phyloP scores from a whole-genome alignment of 2,888 invertebrate genomes.

The Meiosimyza decipiens region DNA sequence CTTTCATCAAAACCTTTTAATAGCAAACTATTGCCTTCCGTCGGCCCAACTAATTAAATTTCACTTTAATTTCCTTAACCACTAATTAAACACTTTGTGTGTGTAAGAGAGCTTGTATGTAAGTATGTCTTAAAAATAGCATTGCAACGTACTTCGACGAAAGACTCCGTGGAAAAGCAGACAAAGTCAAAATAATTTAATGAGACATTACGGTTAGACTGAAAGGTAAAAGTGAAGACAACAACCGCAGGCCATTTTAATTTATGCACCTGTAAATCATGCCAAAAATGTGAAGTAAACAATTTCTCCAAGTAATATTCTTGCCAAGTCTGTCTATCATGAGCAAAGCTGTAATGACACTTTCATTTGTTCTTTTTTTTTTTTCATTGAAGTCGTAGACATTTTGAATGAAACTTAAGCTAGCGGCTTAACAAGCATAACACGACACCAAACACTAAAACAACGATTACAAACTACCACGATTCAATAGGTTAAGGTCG shows the following conservation, averaged over 20 bases:
- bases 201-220: background rate
- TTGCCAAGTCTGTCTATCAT: no score
- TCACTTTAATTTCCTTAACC: conserved; percentile 27
- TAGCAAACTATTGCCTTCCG: conserved; percentile 2
- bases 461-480: no score
- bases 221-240: conserved; percentile 7
- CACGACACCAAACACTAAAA: no score
- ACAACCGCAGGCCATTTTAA: conserved; percentile 25
- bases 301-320: conserved; percentile 23
- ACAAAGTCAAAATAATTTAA: background rate
- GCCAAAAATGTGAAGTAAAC: conserved; percentile 25
- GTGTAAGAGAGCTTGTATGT: background rate
- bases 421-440: no score
- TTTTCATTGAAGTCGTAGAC: no score
- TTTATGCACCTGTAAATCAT: conserved; percentile 36
- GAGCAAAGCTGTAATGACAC: no score
- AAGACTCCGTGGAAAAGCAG: background rate
- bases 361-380: no score
- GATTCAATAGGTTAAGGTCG: no score
- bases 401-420: no score
- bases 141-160: no score
- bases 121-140: background rate
- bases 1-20: background rate
- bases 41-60: conserved; percentile 33
- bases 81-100: conserved; percentile 26